Evolutionary conservation across 2,888 invertebrate genomes (phyloP).

Genomic region (Myopa tessellatipennis): DNA sequence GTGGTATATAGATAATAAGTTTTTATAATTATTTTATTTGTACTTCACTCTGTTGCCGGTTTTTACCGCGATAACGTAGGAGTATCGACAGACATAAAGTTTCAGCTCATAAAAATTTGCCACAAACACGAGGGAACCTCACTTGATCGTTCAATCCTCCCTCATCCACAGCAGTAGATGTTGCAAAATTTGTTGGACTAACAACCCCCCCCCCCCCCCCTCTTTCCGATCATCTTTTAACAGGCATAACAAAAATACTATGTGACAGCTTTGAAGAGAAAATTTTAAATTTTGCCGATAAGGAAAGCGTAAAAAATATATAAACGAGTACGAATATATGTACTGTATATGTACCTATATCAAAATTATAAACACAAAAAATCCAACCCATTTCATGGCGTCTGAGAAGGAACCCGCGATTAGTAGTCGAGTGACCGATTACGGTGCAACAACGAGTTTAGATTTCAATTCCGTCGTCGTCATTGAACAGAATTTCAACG

Average conservation of each 20-base stretch:
- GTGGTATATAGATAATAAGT: too few species aligned
- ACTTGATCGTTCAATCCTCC: too few species aligned
- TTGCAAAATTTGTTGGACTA: neutral
- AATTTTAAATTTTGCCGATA: neutral
- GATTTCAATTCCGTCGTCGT: conserved; percentile 35
- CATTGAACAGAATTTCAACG: conserved; percentile 25
- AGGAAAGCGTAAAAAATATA: neutral
- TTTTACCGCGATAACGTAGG: too few species aligned
- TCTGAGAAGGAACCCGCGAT: conserved; percentile 17
- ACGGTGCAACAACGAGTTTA: conserved; percentile 58
- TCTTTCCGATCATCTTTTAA: neutral
- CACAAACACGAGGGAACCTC: too few species aligned
- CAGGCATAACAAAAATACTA: neutral
- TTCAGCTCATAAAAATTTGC: too few species aligned
- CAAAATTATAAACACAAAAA: neutral
- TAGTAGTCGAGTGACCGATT: conserved; percentile 55
- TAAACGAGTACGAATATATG: too few species aligned
- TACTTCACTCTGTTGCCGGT: too few species aligned
- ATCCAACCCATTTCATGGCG: conserved; percentile 7
- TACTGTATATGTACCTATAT: neutral
- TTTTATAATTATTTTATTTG: too few species aligned
- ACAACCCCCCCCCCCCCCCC: neutral
- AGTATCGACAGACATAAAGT: too few species aligned
- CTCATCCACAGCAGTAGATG: too few species aligned
- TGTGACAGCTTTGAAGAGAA: neutral